A percentile compares a stretch with the other conserved stretches of the same genome.
phyloP scores from a whole-genome alignment of 2,888 invertebrate species.

The Dendrolimus pini region DNA sequence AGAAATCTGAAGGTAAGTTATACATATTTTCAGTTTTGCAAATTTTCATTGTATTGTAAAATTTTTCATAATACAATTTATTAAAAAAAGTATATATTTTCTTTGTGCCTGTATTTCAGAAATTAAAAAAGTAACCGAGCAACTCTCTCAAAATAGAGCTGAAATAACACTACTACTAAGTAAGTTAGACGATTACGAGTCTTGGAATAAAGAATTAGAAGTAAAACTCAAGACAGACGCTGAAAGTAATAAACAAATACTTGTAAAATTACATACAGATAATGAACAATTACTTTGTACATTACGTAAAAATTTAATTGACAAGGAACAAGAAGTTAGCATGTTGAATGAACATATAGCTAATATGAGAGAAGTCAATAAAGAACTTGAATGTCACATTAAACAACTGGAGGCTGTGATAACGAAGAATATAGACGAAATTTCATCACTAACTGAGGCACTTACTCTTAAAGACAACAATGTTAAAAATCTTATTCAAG shows the following conservation, averaged over 20 bases:
- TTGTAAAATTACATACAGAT: constrained; percentile 32
- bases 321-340: constrained; percentile 23
- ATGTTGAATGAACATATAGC: constrained; percentile 17
- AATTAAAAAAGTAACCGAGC: constrained; percentile 7
- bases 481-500: constrained; percentile 11
- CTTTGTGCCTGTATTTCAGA: too few relatives aligned
- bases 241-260: constrained; percentile 22
- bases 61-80: too few relatives aligned
- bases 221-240: constrained; percentile 26
- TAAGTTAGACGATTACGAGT: constrained; percentile 21
- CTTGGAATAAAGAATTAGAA: constrained; percentile 21
- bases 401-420: constrained; percentile 9
- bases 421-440: constrained; percentile 9
- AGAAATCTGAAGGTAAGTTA: constrained; percentile 29
- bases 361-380: constrained; percentile 11
- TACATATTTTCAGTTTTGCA: too few relatives aligned
- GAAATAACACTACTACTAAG: constrained; percentile 22
- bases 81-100: too few relatives aligned
- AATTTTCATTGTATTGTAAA: too few relatives aligned
- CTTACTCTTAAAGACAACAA: constrained; percentile 11
- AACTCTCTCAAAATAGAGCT: constrained; percentile 18
- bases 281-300: constrained; percentile 37
- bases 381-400: constrained; percentile 9
- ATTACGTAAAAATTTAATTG: constrained; percentile 30
- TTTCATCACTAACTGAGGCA: constrained; percentile 9